Percentiles rank a stretch among this genome's conserved stretches.
Conservation (phyloP, 2,888 invertebrate genomes). For the Shargacucullia verbasci region DNA sequence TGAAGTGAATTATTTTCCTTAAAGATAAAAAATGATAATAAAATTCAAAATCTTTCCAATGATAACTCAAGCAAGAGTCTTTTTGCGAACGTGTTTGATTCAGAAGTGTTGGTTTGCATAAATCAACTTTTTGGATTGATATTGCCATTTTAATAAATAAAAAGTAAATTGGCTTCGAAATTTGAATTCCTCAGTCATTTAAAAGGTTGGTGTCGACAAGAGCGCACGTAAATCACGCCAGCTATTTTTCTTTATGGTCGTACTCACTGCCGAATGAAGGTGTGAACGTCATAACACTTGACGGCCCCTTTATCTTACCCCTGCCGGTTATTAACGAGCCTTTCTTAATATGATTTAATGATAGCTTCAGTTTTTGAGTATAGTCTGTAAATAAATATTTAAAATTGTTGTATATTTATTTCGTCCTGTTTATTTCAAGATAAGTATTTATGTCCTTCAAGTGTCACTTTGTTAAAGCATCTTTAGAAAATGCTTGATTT, state of each 20-base stretch:
- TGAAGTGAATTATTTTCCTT: neutral
- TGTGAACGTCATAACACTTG: conserved; percentile 75
- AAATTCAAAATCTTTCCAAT: too few species aligned
- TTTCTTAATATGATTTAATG: conserved; percentile 66
- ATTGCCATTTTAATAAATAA: neutral
- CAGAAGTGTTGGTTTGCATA: too few species aligned
- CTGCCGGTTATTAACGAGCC: conserved; percentile 64
- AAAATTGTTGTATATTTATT: neutral
- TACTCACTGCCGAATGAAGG: conserved; percentile 65
- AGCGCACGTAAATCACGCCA: conserved; percentile 69
- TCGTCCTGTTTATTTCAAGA: conserved; percentile 9
- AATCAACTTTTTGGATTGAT: neutral
- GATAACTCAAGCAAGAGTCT: too few species aligned
- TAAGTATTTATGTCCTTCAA: too few species aligned
- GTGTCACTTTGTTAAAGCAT: too few species aligned
- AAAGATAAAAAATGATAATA: too few species aligned
- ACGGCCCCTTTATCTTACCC: conserved; percentile 65
- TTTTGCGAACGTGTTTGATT: too few species aligned
- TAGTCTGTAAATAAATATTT: conserved; percentile 19
- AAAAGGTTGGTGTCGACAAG: conserved; percentile 42
- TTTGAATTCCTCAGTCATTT: conserved; percentile 12
- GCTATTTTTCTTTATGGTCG: conserved; percentile 69
- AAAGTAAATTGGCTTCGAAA: neutral
- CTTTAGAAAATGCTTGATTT: too few species aligned
- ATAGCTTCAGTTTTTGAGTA: conserved; percentile 41